These are phyloP conservation scores for Podarcis raffonei DNA, from an alignment of 2,113 vertebrate species.

Conservation along the genomic window DNA sequence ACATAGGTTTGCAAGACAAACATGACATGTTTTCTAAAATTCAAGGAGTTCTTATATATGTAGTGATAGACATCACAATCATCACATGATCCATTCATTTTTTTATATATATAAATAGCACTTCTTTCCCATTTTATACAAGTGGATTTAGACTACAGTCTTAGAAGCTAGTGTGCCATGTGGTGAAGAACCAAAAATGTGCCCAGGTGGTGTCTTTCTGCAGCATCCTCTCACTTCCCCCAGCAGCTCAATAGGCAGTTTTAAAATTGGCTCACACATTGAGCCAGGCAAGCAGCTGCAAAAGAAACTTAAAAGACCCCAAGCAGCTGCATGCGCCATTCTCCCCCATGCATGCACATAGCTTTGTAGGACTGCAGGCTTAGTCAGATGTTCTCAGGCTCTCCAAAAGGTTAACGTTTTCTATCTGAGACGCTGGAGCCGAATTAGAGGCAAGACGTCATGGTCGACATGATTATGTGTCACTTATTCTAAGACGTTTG, in stretches of 20 bases:
- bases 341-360: neutral
- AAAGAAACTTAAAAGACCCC: neutral
- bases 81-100: slow-evolving; percentile 14
- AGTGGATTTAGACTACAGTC: slow-evolving; percentile 1
- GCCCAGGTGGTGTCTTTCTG: neutral
- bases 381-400: slow-evolving; percentile 50
- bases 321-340: neutral
- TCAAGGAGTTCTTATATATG: slow-evolving; percentile 34
- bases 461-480: slow-evolving; percentile 57
- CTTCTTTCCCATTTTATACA: slow-evolving; percentile 41
- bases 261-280: neutral
- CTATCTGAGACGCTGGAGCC: slow-evolving; percentile 47
- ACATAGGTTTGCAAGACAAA: slow-evolving; percentile 53
- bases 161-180: neutral
- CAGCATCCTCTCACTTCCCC: neutral
- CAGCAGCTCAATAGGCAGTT: neutral
- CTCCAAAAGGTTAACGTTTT: slow-evolving; percentile 10
- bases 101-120: slow-evolving; percentile 19
- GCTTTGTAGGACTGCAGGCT: slow-evolving; percentile 11
- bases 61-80: slow-evolving; percentile 40
- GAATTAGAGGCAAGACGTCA: slow-evolving; percentile 50
- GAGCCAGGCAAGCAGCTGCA: neutral
- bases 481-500: slow-evolving; percentile 42
- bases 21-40: slow-evolving; percentile 35
- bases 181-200: neutral